Evolutionary conservation across 2,888 invertebrate species (phyloP).

Genomic region (Caenorhabditis uteleia): DNA sequence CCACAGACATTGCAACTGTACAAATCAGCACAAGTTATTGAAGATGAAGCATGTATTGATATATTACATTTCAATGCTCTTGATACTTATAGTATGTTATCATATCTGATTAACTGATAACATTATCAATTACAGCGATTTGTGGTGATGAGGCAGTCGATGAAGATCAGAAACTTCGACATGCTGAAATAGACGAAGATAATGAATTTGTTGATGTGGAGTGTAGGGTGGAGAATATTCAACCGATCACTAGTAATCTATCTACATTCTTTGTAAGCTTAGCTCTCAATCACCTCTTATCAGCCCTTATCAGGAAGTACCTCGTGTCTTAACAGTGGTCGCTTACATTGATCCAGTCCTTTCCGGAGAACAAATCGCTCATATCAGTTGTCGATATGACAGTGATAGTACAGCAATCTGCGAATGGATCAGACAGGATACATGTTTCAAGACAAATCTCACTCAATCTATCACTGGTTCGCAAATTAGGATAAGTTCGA

Average conservation of each 20-base stretch:
- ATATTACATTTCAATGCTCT: constrained; percentile 51
- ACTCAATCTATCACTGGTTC: constrained; percentile 22
- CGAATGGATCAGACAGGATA: constrained; percentile 53
- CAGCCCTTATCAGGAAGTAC: constrained; percentile 45
- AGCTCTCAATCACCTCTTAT: too few relatives aligned
- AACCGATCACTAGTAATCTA: constrained; percentile 31
- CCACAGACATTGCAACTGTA: constrained; percentile 57
- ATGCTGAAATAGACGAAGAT: constrained; percentile 54
- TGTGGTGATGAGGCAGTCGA: constrained; percentile 56
- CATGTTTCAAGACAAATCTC: constrained; percentile 51
- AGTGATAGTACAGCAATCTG: constrained; percentile 39
- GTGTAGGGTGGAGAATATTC: constrained; percentile 52
- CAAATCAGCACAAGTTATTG: constrained; percentile 56
- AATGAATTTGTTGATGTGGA: constrained; percentile 58
- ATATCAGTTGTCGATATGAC: constrained; percentile 53
- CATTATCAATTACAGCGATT: constrained; percentile 33
- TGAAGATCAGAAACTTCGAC: constrained; percentile 57
- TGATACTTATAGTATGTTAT: constrained; percentile 48
- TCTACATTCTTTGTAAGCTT: constrained; percentile 46
- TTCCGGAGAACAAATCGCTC: constrained; percentile 53
- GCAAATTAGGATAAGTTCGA: constrained; percentile 33
- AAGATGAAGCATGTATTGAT: constrained; percentile 55
- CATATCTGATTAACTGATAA: background rate
- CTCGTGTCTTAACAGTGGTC: constrained; percentile 51
- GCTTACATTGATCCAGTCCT: constrained; percentile 54